Evolutionary conservation across 2,797 vertebrate species (phyloP).

Genomic region (Urosaurus nigricauda): DNA sequence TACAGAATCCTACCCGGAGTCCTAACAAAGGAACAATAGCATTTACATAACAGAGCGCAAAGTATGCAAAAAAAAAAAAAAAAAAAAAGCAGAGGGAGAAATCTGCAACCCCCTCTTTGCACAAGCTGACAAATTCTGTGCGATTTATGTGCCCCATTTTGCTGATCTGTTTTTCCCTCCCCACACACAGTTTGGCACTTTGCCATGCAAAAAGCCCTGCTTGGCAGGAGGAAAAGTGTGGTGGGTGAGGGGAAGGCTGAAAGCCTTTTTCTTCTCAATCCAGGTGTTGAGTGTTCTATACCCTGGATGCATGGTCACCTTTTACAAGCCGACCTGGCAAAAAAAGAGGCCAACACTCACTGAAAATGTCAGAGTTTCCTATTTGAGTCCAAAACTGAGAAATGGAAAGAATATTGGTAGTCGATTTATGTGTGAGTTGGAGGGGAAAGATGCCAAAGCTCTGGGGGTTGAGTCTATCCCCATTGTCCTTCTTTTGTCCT

Average conservation of each 20-base stretch:
- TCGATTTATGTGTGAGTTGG: background rate
- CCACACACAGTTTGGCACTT: constrained; percentile 23
- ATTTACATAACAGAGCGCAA: background rate
- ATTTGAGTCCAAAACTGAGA: background rate
- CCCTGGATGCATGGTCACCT: fast-evolving
- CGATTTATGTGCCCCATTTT: background rate
- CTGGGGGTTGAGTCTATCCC: background rate
- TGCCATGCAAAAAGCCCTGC: constrained; percentile 18
- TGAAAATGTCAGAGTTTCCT: background rate
- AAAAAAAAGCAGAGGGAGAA: background rate
- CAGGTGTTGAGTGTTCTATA: background rate
- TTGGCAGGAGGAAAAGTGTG: constrained; percentile 16
- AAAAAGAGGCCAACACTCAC: background rate
- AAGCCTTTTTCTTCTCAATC: fast-evolving
- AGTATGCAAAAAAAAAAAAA: background rate
- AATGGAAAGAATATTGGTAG: constrained; percentile 11
- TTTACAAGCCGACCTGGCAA: background rate
- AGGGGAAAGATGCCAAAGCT: constrained; percentile 30
- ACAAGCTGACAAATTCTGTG: background rate
- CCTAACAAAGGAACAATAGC: background rate
- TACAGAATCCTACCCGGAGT: constrained; percentile 27
- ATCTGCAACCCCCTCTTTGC: background rate
- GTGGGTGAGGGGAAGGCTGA: background rate
- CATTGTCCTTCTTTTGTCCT: background rate
- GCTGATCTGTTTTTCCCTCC: constrained; percentile 31